phyloP scores from a whole-genome alignment of 2,113 vertebrate species.

The Calonectris borealis region DNA sequence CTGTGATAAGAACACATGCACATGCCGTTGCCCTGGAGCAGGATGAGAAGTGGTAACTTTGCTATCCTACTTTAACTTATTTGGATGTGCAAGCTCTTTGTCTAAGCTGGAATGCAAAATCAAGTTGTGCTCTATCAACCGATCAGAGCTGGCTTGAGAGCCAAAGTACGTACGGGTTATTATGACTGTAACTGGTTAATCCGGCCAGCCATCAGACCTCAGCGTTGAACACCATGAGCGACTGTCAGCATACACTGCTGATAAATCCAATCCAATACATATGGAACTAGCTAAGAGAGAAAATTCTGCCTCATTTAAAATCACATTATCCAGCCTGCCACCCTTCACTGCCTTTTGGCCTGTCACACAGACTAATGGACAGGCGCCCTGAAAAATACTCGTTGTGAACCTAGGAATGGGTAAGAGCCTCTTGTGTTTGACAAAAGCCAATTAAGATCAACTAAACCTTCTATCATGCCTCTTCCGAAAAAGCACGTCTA shows the following conservation, averaged over 20 bases:
- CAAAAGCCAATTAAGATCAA: slow-evolving; percentile 39
- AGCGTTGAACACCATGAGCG: neutral
- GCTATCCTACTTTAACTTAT: neutral
- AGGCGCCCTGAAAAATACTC: neutral
- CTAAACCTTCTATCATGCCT: neutral
- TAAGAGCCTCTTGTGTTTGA: neutral
- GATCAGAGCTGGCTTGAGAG: neutral
- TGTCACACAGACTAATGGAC: slow-evolving; percentile 24
- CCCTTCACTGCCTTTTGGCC: slow-evolving; percentile 37
- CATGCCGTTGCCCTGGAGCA: neutral
- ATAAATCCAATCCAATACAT: slow-evolving; percentile 22
- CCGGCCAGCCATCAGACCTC: slow-evolving; percentile 13
- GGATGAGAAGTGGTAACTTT: neutral
- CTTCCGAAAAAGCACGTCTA: neutral
- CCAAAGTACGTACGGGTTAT: neutral
- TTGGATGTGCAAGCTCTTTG: neutral
- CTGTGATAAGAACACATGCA: neutral
- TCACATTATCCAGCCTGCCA: slow-evolving; percentile 45
- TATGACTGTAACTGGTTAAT: slow-evolving; percentile 33
- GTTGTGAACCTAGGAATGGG: neutral
- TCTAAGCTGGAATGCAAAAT: slow-evolving; percentile 23
- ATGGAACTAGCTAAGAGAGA: slow-evolving; percentile 21
- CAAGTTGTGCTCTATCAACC: slow-evolving; percentile 1
- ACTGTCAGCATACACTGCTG: neutral
- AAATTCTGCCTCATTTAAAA: slow-evolving; percentile 53